These are phyloP conservation scores for Andricus quercusramuli DNA, from an alignment of 2,888 invertebrate species.

Conservation along the genomic window DNA sequence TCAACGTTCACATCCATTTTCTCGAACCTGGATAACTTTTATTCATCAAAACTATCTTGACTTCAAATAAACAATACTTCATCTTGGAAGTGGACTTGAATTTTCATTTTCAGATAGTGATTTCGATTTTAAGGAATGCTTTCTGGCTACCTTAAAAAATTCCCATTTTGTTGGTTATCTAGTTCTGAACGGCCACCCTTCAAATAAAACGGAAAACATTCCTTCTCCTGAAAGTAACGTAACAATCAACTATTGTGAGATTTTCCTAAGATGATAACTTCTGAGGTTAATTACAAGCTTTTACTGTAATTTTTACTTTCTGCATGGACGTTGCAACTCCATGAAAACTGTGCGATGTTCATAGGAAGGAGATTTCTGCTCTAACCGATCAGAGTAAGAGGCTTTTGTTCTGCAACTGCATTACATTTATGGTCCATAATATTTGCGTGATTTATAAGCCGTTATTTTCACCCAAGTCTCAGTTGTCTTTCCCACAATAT, in stretches of 20 bases:
- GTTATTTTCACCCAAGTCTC: constrained; percentile 41
- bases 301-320: constrained; percentile 32
- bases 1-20: too few relatives aligned
- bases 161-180: too few relatives aligned
- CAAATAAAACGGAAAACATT: background rate
- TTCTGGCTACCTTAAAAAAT: too few relatives aligned
- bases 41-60: too few relatives aligned
- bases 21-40: too few relatives aligned
- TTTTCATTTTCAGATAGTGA: too few relatives aligned
- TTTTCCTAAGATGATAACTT: constrained; percentile 33
- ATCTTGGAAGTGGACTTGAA: too few relatives aligned
- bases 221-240: background rate
- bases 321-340: background rate
- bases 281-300: constrained; percentile 29
- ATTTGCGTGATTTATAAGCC: constrained; percentile 39
- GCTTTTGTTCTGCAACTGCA: constrained; percentile 41
- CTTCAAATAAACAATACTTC: too few relatives aligned
- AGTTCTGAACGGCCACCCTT: too few relatives aligned
- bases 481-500: constrained; percentile 39
- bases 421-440: constrained; percentile 41
- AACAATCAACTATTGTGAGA: constrained; percentile 16
- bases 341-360: constrained; percentile 27
- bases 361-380: constrained; percentile 38
- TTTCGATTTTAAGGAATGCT: too few relatives aligned
- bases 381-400: constrained; percentile 41